Evolutionary conservation across 1,140 invertebrate species (phyloP).

Genomic region (Zophobas atratus): DNA sequence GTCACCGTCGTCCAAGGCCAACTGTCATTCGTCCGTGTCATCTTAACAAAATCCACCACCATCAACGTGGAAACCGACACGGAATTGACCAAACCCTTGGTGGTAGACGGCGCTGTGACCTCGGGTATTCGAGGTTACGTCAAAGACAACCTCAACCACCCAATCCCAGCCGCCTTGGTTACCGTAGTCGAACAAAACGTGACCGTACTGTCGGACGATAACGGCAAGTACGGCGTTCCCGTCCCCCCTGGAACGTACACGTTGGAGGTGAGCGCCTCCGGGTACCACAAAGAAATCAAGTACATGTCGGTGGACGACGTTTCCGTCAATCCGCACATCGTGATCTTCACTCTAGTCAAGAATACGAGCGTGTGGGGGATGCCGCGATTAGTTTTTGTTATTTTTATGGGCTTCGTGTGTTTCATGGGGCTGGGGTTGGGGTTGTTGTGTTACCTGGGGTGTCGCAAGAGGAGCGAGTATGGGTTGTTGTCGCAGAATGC

Average conservation of each 20-base stretch:
- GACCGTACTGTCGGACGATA: conserved; percentile 68
- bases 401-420: conserved; percentile 73
- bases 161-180: conserved; percentile 73
- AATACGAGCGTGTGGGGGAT: conserved; percentile 81
- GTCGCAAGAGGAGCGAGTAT: conserved; percentile 66
- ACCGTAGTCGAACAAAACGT: conserved; percentile 68
- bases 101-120: conserved; percentile 44
- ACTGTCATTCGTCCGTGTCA: conserved; percentile 34
- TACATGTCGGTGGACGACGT: conserved; percentile 69
- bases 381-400: conserved; percentile 81
- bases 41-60: conserved; percentile 14
- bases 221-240: conserved; percentile 74
- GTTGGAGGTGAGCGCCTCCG: conserved; percentile 72
- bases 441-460: conserved; percentile 69
- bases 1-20: conserved; percentile 64
- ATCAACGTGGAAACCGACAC: not conserved
- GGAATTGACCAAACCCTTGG: conserved; percentile 46
- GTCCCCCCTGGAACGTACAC: conserved; percentile 72
- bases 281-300: conserved; percentile 72
- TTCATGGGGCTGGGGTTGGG: conserved; percentile 66
- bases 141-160: conserved; percentile 72
- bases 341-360: conserved; percentile 78
- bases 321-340: conserved; percentile 67
- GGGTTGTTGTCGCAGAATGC: conserved; percentile 64
- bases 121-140: conserved; percentile 70